Conservation (phyloP, 2,797 vertebrate genomes). For the Aplochiton taeniatus region DNA sequence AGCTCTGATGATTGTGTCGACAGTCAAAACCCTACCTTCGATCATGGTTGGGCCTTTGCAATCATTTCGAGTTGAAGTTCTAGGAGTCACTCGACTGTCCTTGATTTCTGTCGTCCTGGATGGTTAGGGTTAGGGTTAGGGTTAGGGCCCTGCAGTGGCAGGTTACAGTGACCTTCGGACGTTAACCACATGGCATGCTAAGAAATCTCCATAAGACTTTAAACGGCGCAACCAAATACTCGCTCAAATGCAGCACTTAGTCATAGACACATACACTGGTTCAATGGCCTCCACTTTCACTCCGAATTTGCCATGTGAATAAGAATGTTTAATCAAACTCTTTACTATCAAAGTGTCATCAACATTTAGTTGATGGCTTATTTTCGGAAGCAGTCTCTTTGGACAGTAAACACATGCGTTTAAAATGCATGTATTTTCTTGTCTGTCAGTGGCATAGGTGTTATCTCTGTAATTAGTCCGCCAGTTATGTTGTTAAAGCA, state of each 20-base stretch:
- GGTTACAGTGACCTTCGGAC: background rate
- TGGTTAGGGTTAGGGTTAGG: background rate
- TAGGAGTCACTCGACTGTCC: background rate
- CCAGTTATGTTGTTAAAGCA: slow-evolving; percentile 8
- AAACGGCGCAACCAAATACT: no score
- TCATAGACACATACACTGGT: no score
- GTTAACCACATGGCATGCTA: background rate
- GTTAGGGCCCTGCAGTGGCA: background rate
- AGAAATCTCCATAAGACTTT: background rate
- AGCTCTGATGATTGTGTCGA: no score
- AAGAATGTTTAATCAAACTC: no score
- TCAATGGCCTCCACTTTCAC: no score
- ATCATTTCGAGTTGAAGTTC: background rate
- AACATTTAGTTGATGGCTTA: no score
- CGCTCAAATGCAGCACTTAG: no score
- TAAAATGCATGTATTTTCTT: background rate
- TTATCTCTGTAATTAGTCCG: background rate
- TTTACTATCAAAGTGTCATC: no score
- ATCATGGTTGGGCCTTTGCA: background rate
- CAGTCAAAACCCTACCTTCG: background rate
- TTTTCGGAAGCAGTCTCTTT: no score
- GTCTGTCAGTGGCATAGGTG: background rate
- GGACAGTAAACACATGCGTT: no score
- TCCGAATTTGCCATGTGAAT: no score
- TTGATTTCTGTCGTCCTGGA: background rate